Base-by-base conservation (phyloP, 2,113 vertebrate genomes). In the Bagarius yarrelli region DNA sequence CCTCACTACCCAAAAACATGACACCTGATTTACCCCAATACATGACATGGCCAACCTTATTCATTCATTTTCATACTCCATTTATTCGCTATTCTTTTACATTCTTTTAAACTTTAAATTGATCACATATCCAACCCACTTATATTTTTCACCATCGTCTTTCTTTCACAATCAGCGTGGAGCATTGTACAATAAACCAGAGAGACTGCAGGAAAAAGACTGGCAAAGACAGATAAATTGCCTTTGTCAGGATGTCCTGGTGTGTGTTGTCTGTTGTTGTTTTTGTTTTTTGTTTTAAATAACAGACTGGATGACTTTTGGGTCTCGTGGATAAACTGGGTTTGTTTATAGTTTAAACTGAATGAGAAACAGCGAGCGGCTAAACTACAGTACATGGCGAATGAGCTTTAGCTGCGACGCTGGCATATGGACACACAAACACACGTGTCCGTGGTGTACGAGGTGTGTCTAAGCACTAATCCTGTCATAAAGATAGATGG, bases 211-310 rank as follows among this genome's bases (percentile, higher is more conserved):
- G 9, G 15, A 1, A 14, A 13, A 69, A 69, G n/a, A 69, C 8
- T 36, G 11, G n/a, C 1, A 56, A 9, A 60, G 55, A 76, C 34
- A 47, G 34, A 30, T 14, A 52, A 21, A 72, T 72, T 11, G 61
- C 14, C 16, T 71, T 34, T 23, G 55, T 50, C 55, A 34, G 66
- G 15, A 60, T 18, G 66, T 16, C 71, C 47, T 50, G 18, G 14
- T 40, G 21, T 36, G 27, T 5, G 36, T 32, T 15, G 57, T 34
- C 87, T 86, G 86, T 84, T 61, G 63, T 89, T 79, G 76, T 90
- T 84, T 32, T 64, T 34, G 0, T 15, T 3, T n/a, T 57, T 18
- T 57, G 18, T 57, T 57, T 32, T 14, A 32, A 71, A n/a, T n/a
- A n/a, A n/a, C 47, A 23, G 44, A 71, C 73, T 56, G 73, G 72